Evolutionary conservation across 2,888 invertebrate genomes (phyloP).

Genomic region (Oligia fasciuncula): DNA sequence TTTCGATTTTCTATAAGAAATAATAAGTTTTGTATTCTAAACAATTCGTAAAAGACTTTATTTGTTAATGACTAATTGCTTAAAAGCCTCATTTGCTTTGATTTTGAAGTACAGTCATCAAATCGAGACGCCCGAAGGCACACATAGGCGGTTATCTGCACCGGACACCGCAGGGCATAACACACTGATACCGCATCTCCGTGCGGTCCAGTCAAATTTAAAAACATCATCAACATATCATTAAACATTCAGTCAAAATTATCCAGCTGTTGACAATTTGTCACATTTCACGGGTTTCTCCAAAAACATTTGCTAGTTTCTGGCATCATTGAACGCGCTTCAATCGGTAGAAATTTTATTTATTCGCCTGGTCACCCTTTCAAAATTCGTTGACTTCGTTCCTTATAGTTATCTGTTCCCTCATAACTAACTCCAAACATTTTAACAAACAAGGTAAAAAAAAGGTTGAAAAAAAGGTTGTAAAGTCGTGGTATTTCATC

Average conservation of each 20-base stretch:
- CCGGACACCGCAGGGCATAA: no score
- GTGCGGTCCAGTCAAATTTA: no score
- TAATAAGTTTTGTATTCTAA: constrained; percentile 7
- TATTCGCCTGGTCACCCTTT: not conserved
- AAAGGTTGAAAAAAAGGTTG: not conserved
- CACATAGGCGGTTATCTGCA: not conserved
- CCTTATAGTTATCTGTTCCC: not conserved
- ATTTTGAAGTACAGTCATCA: not conserved
- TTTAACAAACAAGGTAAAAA: not conserved
- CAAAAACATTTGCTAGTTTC: not conserved
- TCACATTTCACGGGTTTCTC: not conserved
- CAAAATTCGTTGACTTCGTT: not conserved
- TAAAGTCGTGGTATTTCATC: not conserved
- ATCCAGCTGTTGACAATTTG: not conserved
- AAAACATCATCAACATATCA: not conserved
- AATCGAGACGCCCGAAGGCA: not conserved
- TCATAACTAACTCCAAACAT: not conserved
- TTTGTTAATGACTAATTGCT: not conserved
- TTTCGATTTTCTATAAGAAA: constrained; percentile 14
- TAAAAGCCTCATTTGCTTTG: not conserved
- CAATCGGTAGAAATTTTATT: not conserved
- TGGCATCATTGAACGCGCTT: no score
- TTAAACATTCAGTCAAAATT: not conserved
- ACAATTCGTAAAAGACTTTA: constrained; percentile 9
- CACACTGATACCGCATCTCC: no score